Percentiles rank a stretch among this genome's conserved stretches.
Conservation (phyloP, 1,140 invertebrate genomes). For the Latrodectus geometricus region DNA sequence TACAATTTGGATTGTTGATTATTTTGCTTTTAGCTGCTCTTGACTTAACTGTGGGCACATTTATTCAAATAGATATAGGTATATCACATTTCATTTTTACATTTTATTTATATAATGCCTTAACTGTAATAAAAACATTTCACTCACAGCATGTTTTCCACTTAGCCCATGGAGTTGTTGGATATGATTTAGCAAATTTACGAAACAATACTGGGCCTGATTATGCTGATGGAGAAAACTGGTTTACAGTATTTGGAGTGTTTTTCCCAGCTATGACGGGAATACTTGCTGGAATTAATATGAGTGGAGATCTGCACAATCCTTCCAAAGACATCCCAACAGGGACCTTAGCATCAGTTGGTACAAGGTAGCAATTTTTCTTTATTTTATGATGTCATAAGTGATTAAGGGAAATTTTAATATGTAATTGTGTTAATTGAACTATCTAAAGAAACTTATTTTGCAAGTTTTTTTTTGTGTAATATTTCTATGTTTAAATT, state of each 20-base stretch:
- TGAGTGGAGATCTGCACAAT: conserved; percentile 94
- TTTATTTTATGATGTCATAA: no score
- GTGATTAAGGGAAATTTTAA: no score
- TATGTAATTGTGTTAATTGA: no score
- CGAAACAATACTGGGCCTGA: conserved; percentile 84
- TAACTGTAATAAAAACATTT: background rate
- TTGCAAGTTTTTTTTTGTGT: no score
- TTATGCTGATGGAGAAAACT: conserved; percentile 83
- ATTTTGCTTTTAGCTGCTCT: conserved; percentile 86
- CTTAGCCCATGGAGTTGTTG: conserved; percentile 84
- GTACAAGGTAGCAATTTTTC: conserved; percentile 76
- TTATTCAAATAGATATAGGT: conserved; percentile 77
- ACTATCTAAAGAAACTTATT: no score
- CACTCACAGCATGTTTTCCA: conserved; percentile 58
- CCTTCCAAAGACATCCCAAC: conserved; percentile 93
- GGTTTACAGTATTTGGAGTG: conserved; percentile 94
- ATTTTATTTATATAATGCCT: background rate
- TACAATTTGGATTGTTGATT: conserved; percentile 87
- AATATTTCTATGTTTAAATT: no score
- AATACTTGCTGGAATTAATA: conserved; percentile 95
- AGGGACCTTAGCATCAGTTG: conserved; percentile 91
- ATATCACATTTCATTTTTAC: background rate
- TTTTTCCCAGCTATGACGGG: conserved; percentile 94
- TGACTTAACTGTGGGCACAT: conserved; percentile 90
- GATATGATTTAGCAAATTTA: conserved; percentile 84